Evolutionary conservation across 2,113 vertebrate genomes (phyloP).

Genomic region (Eudyptes chrysolophus): DNA sequence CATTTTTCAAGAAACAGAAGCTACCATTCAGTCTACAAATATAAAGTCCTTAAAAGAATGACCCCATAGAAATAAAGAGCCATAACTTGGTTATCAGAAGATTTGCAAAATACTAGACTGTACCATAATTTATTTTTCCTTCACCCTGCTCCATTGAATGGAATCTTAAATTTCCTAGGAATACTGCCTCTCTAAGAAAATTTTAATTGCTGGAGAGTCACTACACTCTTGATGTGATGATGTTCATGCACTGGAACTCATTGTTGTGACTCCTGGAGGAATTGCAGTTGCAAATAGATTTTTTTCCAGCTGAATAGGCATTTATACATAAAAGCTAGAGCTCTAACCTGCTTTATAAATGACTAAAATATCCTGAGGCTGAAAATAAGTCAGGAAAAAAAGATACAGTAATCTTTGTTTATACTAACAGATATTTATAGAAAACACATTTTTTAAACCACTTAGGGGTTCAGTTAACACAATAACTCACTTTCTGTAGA

Average conservation of each 20-base stretch:
- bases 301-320: background rate
- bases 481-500: background rate
- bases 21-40: background rate
- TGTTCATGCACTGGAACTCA: background rate
- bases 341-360: slow-evolving; percentile 12
- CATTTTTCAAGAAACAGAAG: background rate
- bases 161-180: background rate
- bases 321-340: background rate
- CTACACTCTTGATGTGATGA: background rate
- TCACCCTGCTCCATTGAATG: background rate
- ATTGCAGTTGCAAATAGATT: background rate
- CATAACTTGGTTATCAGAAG: background rate
- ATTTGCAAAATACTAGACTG: background rate
- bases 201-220: background rate
- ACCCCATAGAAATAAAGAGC: background rate
- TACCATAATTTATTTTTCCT: background rate
- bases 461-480: background rate
- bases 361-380: background rate
- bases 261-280: background rate
- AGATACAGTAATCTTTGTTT: background rate
- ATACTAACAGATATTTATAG: background rate
- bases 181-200: background rate
- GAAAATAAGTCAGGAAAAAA: slow-evolving; percentile 9
- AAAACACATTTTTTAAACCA: background rate
- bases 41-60: background rate